Conservation (phyloP, 2,113 vertebrate genomes). For the Grammatotria lemairii region DNA sequence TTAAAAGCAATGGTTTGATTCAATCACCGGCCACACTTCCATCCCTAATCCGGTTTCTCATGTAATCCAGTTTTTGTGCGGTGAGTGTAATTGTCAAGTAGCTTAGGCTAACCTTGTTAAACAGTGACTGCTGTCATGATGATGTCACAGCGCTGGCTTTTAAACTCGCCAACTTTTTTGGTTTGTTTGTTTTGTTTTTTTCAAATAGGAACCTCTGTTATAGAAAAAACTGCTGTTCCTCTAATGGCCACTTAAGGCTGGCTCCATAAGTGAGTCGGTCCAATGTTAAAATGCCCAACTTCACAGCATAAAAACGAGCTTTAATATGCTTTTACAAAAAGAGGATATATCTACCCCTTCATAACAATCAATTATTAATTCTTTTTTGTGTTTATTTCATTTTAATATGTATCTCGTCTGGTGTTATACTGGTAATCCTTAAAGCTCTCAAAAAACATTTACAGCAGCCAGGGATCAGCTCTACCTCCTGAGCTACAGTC, state of each 20-base stretch:
- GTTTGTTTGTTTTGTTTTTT: not conserved
- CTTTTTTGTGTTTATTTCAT: rapidly evolving
- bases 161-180: not conserved
- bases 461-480: not conserved
- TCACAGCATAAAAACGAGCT: not conserved
- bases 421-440: not conserved
- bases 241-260: not conserved
- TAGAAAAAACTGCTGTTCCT: not conserved
- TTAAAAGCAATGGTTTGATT: not conserved
- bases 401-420: not conserved
- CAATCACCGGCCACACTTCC: not conserved
- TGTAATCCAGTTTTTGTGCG: not conserved
- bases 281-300: not conserved
- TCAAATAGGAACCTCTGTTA: not conserved
- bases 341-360: not conserved
- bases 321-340: not conserved
- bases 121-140: not conserved
- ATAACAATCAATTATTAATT: not conserved
- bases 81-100: not conserved
- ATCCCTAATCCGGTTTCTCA: not conserved
- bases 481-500: not conserved
- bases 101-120: not conserved
- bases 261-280: not conserved
- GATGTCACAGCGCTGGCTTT: not conserved
- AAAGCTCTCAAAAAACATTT: not conserved